Percentiles rank a stretch among this genome's conserved stretches.
These are phyloP conservation scores for Epinephelus fuscoguttatus DNA, from an alignment of 2,113 vertebrate genomes.

Conservation along the genomic window DNA sequence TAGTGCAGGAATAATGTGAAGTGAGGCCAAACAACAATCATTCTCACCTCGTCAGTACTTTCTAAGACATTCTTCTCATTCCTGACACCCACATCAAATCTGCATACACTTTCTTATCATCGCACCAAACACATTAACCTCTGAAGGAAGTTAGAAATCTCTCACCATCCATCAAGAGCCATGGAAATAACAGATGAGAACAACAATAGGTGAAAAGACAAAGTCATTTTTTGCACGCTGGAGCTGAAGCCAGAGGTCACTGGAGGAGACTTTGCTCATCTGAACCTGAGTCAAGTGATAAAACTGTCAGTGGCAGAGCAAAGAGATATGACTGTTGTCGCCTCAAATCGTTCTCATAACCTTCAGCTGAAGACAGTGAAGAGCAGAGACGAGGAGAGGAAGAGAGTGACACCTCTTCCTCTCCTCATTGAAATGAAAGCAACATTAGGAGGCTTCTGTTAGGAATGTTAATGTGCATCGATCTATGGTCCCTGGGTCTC, in stretches of 20 bases:
- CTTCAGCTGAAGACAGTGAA: constrained; percentile 47
- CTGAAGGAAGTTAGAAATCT: constrained; percentile 33
- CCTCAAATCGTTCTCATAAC: constrained; percentile 54
- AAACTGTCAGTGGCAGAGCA: constrained; percentile 62
- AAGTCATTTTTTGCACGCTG: constrained; percentile 9
- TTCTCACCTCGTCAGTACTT: not conserved
- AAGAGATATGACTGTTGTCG: constrained; percentile 54
- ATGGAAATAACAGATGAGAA: constrained; percentile 37
- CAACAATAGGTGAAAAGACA: constrained; percentile 23
- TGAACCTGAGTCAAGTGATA: constrained; percentile 51
- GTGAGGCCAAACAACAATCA: constrained; percentile 19
- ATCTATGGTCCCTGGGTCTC: constrained; percentile 51
- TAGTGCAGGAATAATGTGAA: not conserved
- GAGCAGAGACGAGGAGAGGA: constrained; percentile 9
- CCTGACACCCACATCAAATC: constrained; percentile 27
- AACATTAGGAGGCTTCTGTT: constrained; percentile 45
- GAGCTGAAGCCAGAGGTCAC: constrained; percentile 27
- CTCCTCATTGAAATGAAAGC: constrained; percentile 54
- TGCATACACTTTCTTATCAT: constrained; percentile 30
- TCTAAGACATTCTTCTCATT: constrained; percentile 9
- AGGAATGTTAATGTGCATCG: constrained; percentile 75
- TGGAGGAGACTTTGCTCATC: constrained; percentile 55
- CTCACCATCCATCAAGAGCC: not conserved
- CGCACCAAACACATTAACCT: constrained; percentile 50
- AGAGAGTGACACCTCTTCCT: constrained; percentile 26